Evolutionary conservation across 1,140 invertebrate genomes (phyloP).

Genomic region (Drosophila kanapiae): DNA sequence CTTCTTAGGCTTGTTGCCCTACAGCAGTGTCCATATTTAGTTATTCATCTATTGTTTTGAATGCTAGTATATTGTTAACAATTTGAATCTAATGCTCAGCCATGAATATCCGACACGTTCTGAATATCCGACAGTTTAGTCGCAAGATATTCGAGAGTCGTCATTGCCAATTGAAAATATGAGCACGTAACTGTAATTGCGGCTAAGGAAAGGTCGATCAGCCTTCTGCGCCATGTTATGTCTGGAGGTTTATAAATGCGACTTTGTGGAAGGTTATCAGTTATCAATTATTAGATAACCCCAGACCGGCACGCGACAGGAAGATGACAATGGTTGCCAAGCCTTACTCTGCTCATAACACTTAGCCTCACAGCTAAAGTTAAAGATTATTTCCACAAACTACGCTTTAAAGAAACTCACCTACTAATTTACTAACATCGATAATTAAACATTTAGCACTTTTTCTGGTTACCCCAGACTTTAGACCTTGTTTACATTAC

Average conservation of each 20-base stretch:
- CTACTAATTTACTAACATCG: not conserved
- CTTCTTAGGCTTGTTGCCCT: not conserved
- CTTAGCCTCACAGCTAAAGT: not conserved
- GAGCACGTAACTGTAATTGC: slow-evolving; percentile 13
- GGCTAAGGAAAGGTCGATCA: slow-evolving; percentile 23
- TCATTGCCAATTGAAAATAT: slow-evolving; percentile 11
- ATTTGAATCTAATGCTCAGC: not conserved
- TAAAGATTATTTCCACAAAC: not conserved
- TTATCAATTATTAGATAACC: slow-evolving; percentile 60
- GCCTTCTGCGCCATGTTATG: slow-evolving; percentile 31
- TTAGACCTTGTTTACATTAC: not conserved
- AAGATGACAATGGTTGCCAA: slow-evolving; percentile 45
- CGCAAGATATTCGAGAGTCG: not conserved
- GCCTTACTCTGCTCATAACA: not conserved
- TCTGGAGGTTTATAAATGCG: slow-evolving; percentile 11
- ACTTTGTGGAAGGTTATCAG: slow-evolving; percentile 70
- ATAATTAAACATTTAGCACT: not conserved
- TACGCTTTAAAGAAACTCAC: not conserved
- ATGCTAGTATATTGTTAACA: not conserved
- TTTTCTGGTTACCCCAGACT: not conserved
- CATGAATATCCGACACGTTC: not conserved
- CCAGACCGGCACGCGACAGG: slow-evolving; percentile 52
- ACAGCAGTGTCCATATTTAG: too few species aligned
- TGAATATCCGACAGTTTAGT: not conserved
- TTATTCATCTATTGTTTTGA: too few species aligned